phyloP scores from a whole-genome alignment of 2,113 vertebrate genomes.

The Siniperca knerii region DNA sequence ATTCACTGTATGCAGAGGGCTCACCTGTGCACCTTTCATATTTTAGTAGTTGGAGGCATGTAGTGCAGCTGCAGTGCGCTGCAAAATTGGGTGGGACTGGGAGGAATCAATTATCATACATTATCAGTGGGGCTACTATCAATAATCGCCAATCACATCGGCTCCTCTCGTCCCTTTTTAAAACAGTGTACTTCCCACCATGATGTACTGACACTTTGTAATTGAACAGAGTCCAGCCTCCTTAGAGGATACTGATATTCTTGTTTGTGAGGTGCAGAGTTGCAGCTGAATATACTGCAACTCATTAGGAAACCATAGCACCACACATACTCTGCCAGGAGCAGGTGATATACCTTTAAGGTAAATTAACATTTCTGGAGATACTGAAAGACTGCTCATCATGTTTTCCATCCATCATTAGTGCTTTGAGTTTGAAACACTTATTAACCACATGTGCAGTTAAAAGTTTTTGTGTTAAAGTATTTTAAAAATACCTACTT shows the following conservation, averaged over 20 bases:
- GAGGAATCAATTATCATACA: slow-evolving; percentile 24
- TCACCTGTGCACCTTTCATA: slow-evolving; percentile 1
- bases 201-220: slow-evolving; percentile 8
- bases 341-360: background rate
- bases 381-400: background rate
- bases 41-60: background rate
- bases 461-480: background rate
- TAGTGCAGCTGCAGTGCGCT: background rate
- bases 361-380: background rate
- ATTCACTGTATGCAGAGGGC: background rate
- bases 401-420: background rate
- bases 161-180: background rate
- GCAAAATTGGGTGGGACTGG: background rate
- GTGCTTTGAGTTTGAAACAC: slow-evolving; percentile 6
- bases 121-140: slow-evolving; percentile 28
- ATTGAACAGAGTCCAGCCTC: slow-evolving; percentile 1
- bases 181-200: background rate
- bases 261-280: slow-evolving; percentile 1
- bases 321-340: background rate
- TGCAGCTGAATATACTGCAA: background rate
- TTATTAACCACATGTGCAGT: background rate
- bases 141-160: slow-evolving; percentile 5
- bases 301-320: background rate
- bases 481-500: background rate
- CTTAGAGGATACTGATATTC: background rate